phyloP scores from a whole-genome alignment of 2,113 vertebrate species.

The Patagioenas fasciata region DNA sequence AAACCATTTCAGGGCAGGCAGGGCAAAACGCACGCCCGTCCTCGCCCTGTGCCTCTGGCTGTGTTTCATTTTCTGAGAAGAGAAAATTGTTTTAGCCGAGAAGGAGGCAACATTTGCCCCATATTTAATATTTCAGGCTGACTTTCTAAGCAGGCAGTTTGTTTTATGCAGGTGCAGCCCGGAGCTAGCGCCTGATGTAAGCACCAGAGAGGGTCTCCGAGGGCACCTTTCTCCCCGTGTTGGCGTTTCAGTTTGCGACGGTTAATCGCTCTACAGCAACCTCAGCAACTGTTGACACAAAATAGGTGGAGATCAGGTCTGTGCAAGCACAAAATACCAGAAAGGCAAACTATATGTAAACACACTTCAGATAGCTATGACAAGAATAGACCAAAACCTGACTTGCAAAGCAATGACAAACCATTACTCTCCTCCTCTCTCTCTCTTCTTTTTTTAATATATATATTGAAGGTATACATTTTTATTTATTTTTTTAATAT shows the following conservation, averaged over 20 bases:
- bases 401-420: slow-evolving; percentile 61
- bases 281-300: slow-evolving; percentile 86
- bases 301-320: slow-evolving; percentile 86
- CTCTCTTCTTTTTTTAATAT: background rate
- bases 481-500: background rate
- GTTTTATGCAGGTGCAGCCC: slow-evolving; percentile 75
- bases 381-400: slow-evolving; percentile 78
- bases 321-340: slow-evolving; percentile 89
- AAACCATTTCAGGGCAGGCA: background rate
- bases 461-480: background rate
- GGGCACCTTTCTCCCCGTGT: slow-evolving; percentile 55
- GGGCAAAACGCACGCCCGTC: background rate
- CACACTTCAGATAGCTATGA: slow-evolving; percentile 70
- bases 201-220: slow-evolving; percentile 66
- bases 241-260: slow-evolving; percentile 1
- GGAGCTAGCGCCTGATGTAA: slow-evolving; percentile 81
- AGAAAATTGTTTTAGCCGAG: slow-evolving; percentile 65
- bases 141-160: slow-evolving; percentile 76
- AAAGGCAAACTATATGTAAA: slow-evolving; percentile 82
- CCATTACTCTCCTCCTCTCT: background rate
- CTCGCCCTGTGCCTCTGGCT: slow-evolving; percentile 40
- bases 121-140: slow-evolving; percentile 63
- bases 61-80: slow-evolving; percentile 24
- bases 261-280: slow-evolving; percentile 71
- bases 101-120: slow-evolving; percentile 61